Percentiles rank a stretch among this genome's conserved stretches.
These are phyloP conservation scores for Petrophora chlorosata DNA, from an alignment of 2,888 invertebrate genomes.

Conservation along the genomic window DNA sequence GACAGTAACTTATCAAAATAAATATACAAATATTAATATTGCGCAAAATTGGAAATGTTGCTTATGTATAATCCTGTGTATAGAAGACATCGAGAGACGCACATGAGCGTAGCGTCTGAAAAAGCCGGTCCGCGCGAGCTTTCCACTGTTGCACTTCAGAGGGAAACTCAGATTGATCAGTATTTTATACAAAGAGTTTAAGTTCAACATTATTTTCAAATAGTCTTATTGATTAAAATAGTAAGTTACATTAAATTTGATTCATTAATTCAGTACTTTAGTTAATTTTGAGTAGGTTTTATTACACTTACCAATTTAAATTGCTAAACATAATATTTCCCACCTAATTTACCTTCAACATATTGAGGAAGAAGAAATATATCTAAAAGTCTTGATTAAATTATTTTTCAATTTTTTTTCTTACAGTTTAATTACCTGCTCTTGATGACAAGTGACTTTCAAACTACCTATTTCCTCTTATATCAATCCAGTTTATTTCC, in stretches of 20 bases:
- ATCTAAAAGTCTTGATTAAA: background rate
- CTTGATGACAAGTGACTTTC: background rate
- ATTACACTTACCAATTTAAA: no score
- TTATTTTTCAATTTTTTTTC: background rate
- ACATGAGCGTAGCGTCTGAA: constrained; percentile 57
- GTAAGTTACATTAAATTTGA: no score
- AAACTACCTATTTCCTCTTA: constrained; percentile 3
- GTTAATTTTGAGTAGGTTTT: no score
- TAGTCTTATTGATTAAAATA: no score
- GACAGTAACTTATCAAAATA: no score
- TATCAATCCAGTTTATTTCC: no score
- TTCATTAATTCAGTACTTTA: no score
- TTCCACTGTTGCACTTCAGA: constrained; percentile 57
- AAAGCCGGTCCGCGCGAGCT: constrained; percentile 64
- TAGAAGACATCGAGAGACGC: constrained; percentile 14
- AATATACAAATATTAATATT: background rate
- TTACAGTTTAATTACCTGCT: constrained; percentile 1
- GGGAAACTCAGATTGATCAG: constrained; percentile 24
- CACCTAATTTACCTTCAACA: no score
- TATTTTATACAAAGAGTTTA: background rate
- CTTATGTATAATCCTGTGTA: constrained; percentile 10
- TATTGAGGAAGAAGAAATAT: no score
- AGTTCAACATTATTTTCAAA: no score
- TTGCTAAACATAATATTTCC: no score
- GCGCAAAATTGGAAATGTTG: background rate